Evolutionary conservation across 2,888 invertebrate genomes (phyloP), one percentile per base, ranked within the genome.

Genomic region (Thera obeliscata): DNA sequence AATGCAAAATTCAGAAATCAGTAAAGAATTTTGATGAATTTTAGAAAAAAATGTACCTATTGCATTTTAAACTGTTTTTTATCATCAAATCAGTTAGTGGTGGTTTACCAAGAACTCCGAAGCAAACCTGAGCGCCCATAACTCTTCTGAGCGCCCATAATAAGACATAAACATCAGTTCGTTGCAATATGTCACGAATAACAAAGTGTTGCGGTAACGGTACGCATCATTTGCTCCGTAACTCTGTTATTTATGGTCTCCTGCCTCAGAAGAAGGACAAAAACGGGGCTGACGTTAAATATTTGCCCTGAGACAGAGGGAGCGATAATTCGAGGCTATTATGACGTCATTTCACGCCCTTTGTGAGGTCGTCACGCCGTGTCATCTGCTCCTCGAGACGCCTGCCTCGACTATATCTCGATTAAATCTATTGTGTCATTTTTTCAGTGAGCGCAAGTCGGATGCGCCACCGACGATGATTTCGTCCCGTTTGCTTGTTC

Each of bases 321-420:
- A 84, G 90, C 86, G 93, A 93, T 93, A 93, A 93, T 93, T 92
- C 93, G 93, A 91, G 85, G 89, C 90, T 91, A 93, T 93, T 93
- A 93, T 93, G 93, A 93, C 93, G 93, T 93, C 92, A 93, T 87
- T 93, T 93, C 90, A 90, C 93, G 92, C 92, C 92, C 86, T 92
- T 93, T 93, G 93, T 93, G 87, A 84, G 89, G 85, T 87, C 92
- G 91, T 93, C 92, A 92, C 89, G 84, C 82, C 91, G 88, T 93
- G 93, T 93, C 93, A 93, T 93, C 93, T 93, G 93, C 92, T 91
- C 82, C 88, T 91, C 86, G 89, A 93, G 93, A 92, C 93, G 93
- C 92, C 90, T 91, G 90, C 88, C 87, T 83, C 84, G 69, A 85
- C 93, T 92, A 92, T 93, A 91, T 90, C 88, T 86, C 92, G 92